phyloP scores from a whole-genome alignment of 2,113 vertebrate genomes.

The Damaliscus lunatus region DNA sequence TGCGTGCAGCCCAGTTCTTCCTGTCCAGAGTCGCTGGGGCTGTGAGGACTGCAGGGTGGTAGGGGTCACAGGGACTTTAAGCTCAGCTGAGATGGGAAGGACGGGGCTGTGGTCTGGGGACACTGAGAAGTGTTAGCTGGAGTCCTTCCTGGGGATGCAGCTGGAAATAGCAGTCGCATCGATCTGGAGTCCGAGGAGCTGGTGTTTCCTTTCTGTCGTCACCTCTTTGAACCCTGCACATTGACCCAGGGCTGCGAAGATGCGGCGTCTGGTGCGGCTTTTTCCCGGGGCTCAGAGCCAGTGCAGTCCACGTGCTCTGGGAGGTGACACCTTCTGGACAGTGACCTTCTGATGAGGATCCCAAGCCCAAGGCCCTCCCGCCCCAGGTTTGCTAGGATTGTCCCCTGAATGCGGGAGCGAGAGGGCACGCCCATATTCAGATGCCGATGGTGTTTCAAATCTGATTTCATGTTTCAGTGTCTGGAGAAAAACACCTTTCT shows the following conservation, averaged over 20 bases:
- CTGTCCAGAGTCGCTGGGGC: not conserved
- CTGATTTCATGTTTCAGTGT: not conserved
- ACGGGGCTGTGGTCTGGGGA: not conserved
- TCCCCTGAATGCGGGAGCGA: not conserved
- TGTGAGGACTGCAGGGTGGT: not conserved
- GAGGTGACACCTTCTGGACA: constrained; percentile 8
- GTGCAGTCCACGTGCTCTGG: not conserved
- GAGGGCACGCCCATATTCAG: not conserved
- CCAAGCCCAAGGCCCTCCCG: fast-evolving
- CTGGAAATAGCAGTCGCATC: constrained; percentile 44
- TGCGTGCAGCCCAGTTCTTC: not conserved
- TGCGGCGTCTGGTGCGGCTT: not conserved
- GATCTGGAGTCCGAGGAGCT: constrained; percentile 31
- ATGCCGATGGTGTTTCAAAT: not conserved
- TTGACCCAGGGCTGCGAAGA: constrained; percentile 42
- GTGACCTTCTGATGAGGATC: not conserved
- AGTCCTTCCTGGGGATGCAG: not conserved
- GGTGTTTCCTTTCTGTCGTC: constrained; percentile 38
- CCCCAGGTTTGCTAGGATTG: not conserved
- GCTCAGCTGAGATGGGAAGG: not conserved
- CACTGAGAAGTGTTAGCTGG: not conserved
- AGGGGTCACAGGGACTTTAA: not conserved
- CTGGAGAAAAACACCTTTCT: not conserved
- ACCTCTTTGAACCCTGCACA: constrained; percentile 53
- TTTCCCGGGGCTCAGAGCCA: constrained; percentile 51